These are phyloP conservation scores for Plusia festucae DNA, from an alignment of 2,888 invertebrate genomes.

Conservation along the genomic window DNA sequence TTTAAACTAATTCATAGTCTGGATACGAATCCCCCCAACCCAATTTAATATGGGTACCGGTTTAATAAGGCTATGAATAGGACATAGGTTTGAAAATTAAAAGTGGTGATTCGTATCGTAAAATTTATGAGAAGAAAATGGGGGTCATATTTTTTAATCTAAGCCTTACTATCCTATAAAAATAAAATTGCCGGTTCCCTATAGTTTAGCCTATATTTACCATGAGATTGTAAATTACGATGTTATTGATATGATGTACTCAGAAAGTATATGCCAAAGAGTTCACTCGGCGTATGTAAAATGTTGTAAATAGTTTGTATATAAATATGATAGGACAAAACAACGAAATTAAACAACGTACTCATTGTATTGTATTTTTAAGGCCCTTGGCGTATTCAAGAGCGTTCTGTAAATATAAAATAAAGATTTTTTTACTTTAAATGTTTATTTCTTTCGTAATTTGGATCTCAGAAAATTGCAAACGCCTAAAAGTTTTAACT, in stretches of 20 bases:
- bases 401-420: conserved; percentile 60
- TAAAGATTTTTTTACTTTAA: conserved; percentile 50
- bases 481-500: no score
- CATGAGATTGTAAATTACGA: conserved; percentile 26
- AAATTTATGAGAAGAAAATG: no score
- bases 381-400: conserved; percentile 46
- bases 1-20: no score
- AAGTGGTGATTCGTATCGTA: no score
- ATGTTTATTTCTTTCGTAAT: neutral
- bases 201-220: neutral
- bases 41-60: neutral
- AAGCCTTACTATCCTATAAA: no score
- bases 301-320: conserved; percentile 38
- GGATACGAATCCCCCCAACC: neutral
- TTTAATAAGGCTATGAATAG: conserved; percentile 13
- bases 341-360: conserved; percentile 67
- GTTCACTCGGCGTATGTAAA: conserved; percentile 76
- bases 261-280: conserved; percentile 81
- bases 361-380: conserved; percentile 50
- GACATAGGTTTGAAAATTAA: no score
- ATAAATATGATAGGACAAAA: conserved; percentile 18
- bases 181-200: neutral
- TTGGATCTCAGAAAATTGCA: no score
- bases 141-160: no score
- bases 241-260: conserved; percentile 59